These are phyloP conservation scores for Protosalanx chinensis DNA, from an alignment of 2,797 vertebrate species.

Conservation along the genomic window DNA sequence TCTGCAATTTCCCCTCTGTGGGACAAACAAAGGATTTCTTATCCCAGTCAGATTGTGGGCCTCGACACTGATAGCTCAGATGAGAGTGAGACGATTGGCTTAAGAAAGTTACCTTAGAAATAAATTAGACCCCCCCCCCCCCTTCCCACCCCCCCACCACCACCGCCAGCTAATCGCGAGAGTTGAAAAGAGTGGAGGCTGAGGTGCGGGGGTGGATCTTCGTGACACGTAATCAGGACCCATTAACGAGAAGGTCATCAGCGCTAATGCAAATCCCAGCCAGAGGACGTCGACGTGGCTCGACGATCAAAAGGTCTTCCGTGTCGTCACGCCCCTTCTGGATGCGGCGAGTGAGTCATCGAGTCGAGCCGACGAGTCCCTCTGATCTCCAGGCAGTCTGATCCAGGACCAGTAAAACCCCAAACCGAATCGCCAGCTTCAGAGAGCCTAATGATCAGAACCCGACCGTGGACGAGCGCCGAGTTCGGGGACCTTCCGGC, in stretches of 20 bases:
- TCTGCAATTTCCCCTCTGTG: no score
- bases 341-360: background rate
- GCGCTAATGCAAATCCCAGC: conserved; percentile 54
- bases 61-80: background rate
- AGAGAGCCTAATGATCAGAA: background rate
- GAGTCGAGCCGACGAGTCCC: background rate
- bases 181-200: conserved; percentile 23
- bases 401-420: background rate
- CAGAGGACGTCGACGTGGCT: conserved; percentile 32
- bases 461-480: background rate
- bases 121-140: background rate
- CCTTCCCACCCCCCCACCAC: background rate
- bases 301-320: conserved; percentile 60
- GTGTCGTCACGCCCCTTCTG: conserved; percentile 54
- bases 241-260: conserved; percentile 62
- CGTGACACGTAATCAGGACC: conserved; percentile 51
- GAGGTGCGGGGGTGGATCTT: conserved; percentile 47
- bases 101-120: background rate
- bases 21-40: no score
- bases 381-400: background rate
- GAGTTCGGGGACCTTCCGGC: conserved; percentile 13
- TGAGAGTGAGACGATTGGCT: background rate
- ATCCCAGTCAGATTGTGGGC: background rate
- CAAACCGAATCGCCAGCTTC: background rate
- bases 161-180: conserved; percentile 36